These are phyloP conservation scores for Andricus quercusramuli DNA, from an alignment of 2,888 invertebrate genomes.

Conservation along the genomic window DNA sequence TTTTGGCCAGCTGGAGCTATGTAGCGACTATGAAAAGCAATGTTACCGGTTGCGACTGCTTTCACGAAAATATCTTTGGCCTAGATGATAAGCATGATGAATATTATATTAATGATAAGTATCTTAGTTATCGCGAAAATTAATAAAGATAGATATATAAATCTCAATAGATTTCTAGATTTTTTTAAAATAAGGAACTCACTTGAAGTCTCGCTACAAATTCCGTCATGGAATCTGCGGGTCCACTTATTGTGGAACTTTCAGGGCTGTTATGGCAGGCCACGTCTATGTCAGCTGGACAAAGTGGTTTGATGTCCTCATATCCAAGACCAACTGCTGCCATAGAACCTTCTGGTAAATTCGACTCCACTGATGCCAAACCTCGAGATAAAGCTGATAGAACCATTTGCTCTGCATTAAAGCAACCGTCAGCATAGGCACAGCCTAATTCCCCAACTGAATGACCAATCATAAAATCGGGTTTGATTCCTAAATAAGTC, in stretches of 20 bases:
- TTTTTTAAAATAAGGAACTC: too few relatives aligned
- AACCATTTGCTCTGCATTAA: too few relatives aligned
- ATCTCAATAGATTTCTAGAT: too few relatives aligned
- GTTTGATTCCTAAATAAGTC: slow-evolving; percentile 81
- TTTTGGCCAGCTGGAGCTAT: slow-evolving; percentile 87
- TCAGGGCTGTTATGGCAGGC: slow-evolving; percentile 94
- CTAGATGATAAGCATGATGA: slow-evolving; percentile 65
- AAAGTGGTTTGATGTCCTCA: slow-evolving; percentile 81
- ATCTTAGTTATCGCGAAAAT: too few relatives aligned
- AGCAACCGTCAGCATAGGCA: too few relatives aligned
- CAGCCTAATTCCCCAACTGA: slow-evolving; percentile 80
- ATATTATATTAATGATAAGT: not conserved
- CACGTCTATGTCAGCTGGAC: slow-evolving; percentile 89
- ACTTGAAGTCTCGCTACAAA: slow-evolving; percentile 83
- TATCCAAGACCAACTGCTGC: slow-evolving; percentile 81
- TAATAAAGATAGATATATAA: too few relatives aligned
- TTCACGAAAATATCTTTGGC: slow-evolving; percentile 89
- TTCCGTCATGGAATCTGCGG: slow-evolving; percentile 75
- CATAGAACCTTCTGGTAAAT: slow-evolving; percentile 79
- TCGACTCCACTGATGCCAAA: slow-evolving; percentile 67
- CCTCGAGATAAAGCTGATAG: slow-evolving; percentile 66
- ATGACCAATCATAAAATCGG: slow-evolving; percentile 91
- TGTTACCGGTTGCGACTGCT: slow-evolving; percentile 91
- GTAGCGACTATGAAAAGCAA: slow-evolving; percentile 76
- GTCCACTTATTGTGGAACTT: slow-evolving; percentile 94